Evolutionary conservation across 2,797 vertebrate genomes (phyloP), one percentile per base, ranked within the genome.

Genomic region (Cottoperca gobio): DNA sequence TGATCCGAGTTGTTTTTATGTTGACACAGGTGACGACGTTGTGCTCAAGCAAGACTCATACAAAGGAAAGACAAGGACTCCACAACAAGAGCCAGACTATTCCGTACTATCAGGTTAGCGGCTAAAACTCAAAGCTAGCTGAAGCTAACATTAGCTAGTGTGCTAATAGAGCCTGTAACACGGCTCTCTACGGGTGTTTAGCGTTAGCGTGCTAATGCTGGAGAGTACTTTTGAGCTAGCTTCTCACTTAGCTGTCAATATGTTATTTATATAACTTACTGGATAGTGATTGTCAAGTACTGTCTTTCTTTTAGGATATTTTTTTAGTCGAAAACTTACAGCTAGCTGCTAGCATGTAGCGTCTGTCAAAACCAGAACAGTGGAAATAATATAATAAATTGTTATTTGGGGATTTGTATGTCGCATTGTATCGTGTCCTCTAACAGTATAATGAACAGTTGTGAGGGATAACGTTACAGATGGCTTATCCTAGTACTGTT

Each of bases 31-130:
- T 46, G 49, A 78, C 48, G 42, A 46, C 59, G 64, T 57, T 72
- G 84, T 63, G 71, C 11, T 59, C 57, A 76, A 85, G 70, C 68
- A 42, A 88, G 60, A 43, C 35, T 54, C 70, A 62, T 17, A 59
- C 59, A 73, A 70, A 87, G 72, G 49, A 75, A 83, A 88, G 65
- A 87, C 79, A 75, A 76, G 92, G 93, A 95, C 92, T 93, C 86
- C 90, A 84, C 87, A 81, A 94, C 86, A 91, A 92, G 92, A 90
- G 87, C 87, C 92, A 85, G 91, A 91, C 35, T 83, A 91, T 94
- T 94, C 91, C 90, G 93, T 94, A 94, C 89, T 93, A 94, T 80
- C 94, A 94, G 95, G 94, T 95, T 62, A 66, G 82, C 45, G 49
- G 55, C 40, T 23, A 33, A 49, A 62, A 57, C 48, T 45, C 61